phyloP scores from a whole-genome alignment of 2,888 invertebrate species.

The Mythimna impura region DNA sequence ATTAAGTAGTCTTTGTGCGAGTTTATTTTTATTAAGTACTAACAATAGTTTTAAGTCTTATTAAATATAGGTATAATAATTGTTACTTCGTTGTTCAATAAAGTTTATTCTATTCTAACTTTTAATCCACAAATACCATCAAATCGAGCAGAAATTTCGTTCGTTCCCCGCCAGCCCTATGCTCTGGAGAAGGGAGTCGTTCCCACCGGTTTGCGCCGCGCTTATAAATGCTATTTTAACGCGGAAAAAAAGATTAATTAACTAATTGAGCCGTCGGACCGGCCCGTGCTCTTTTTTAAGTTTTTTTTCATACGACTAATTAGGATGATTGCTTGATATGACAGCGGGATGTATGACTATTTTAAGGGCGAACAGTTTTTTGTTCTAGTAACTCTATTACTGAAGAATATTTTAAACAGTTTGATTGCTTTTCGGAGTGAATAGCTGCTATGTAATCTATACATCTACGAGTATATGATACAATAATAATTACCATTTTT shows the following conservation, averaged over 20 bases:
- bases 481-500: too few species aligned
- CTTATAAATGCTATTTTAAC: conserved; percentile 90
- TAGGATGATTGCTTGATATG: conserved; percentile 75
- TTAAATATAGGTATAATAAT: too few species aligned
- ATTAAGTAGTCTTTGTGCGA: too few species aligned
- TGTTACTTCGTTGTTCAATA: too few species aligned
- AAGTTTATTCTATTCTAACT: too few species aligned
- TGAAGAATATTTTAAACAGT: neutral
- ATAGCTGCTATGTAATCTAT: too few species aligned
- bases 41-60: too few species aligned
- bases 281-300: conserved; percentile 72
- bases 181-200: conserved; percentile 73
- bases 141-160: conserved; percentile 25
- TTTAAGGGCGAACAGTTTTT: conserved; percentile 28
- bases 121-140: neutral
- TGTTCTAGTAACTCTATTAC: neutral
- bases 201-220: conserved; percentile 87
- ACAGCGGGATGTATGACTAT: conserved; percentile 59
- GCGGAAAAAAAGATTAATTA: conserved; percentile 90
- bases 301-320: conserved; percentile 78
- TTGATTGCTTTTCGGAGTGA: neutral
- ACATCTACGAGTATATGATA: too few species aligned
- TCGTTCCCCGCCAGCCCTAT: conserved; percentile 75
- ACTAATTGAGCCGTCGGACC: conserved; percentile 88
- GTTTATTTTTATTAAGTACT: too few species aligned